Conservation (phyloP, 2,888 invertebrate genomes). For the Zygogramma bicolorata region DNA sequence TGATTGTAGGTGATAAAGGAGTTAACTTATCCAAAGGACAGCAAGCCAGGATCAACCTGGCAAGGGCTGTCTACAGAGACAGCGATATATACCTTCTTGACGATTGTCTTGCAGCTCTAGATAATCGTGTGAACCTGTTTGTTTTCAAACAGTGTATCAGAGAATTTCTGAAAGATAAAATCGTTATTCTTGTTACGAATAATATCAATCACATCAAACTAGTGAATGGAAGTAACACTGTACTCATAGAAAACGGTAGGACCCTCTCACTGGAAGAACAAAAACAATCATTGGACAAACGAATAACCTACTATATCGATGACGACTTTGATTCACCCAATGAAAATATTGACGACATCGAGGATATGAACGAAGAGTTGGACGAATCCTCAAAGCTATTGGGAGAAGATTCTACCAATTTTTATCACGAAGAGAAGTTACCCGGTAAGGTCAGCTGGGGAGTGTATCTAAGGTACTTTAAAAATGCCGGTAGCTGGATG, state of each 20-base stretch:
- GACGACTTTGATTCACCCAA: constrained; percentile 40
- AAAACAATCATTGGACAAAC: constrained; percentile 45
- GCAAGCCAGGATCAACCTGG: constrained; percentile 58
- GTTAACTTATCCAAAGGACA: constrained; percentile 74
- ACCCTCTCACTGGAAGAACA: constrained; percentile 47
- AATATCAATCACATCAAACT: constrained; percentile 54
- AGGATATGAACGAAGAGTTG: constrained; percentile 29
- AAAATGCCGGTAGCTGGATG: constrained; percentile 55
- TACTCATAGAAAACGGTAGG: constrained; percentile 51
- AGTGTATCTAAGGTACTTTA: constrained; percentile 57
- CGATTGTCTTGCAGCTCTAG: constrained; percentile 56
- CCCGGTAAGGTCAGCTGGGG: constrained; percentile 53
- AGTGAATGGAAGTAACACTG: constrained; percentile 46
- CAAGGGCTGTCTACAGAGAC: constrained; percentile 56
- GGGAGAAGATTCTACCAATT: constrained; percentile 23
- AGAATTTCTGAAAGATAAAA: constrained; percentile 55
- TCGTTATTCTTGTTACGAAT: constrained; percentile 56
- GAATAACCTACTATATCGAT: constrained; percentile 53
- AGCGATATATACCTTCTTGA: constrained; percentile 59
- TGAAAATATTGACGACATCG: constrained; percentile 30
- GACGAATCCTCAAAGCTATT: constrained; percentile 34
- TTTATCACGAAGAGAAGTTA: constrained; percentile 56
- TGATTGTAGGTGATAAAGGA: constrained; percentile 74
- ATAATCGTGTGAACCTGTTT: constrained; percentile 51
- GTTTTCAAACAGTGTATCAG: constrained; percentile 56